Evolutionary conservation across 2,888 invertebrate species (phyloP).

Genomic region (Harpalus rufipes): DNA sequence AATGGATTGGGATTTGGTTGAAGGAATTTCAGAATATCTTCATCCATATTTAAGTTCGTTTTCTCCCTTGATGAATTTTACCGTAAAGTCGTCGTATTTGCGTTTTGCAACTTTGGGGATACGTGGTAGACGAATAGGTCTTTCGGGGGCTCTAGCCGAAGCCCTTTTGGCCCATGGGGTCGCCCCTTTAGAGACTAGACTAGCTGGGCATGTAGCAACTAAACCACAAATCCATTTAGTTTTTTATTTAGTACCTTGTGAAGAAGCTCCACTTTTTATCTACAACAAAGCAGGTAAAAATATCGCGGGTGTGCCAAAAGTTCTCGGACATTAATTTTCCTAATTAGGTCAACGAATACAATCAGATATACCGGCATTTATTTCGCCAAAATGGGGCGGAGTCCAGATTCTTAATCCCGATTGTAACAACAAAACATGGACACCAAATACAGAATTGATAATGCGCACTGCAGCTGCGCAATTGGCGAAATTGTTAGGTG

Average conservation of each 20-base stretch:
- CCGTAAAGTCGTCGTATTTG: constrained; percentile 93
- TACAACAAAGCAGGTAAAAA: constrained; percentile 79
- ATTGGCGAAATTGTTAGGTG: constrained; percentile 86
- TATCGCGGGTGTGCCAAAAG: too few relatives aligned
- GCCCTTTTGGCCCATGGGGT: constrained; percentile 89
- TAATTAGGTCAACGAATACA: constrained; percentile 76
- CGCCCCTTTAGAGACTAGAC: constrained; percentile 91
- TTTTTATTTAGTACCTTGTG: constrained; percentile 88
- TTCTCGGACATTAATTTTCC: too few relatives aligned
- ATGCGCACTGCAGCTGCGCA: constrained; percentile 90
- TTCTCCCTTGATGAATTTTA: constrained; percentile 86
- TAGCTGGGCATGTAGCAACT: constrained; percentile 90
- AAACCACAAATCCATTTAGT: constrained; percentile 91
- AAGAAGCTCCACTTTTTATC: constrained; percentile 86
- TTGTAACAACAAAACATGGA: not conserved
- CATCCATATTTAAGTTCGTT: constrained; percentile 87
- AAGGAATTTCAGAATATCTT: constrained; percentile 87
- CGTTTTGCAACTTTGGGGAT: constrained; percentile 90
- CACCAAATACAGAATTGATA: constrained; percentile 80
- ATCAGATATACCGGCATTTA: constrained; percentile 81
- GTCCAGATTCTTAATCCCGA: constrained; percentile 88
- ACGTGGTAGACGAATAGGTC: constrained; percentile 81
- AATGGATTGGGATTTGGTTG: constrained; percentile 84
- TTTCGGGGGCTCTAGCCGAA: constrained; percentile 80
- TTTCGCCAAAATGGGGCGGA: constrained; percentile 95